Conservation (phyloP, 1,140 invertebrate genomes). For the Eriosoma lanigerum region DNA sequence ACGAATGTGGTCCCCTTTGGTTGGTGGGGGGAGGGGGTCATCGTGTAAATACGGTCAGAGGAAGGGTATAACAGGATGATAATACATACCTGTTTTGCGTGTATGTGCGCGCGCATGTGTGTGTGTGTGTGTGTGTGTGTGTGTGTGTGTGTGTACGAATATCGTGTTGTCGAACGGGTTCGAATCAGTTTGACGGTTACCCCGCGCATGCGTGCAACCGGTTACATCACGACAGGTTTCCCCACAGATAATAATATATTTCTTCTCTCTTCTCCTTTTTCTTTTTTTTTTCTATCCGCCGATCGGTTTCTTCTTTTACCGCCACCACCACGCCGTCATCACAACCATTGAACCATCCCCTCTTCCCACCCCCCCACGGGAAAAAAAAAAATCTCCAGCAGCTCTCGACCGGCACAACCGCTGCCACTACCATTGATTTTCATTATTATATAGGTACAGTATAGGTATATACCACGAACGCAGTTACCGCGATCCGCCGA, state of each 20-base stretch:
- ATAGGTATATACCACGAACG: no score
- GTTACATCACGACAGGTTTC: conserved; percentile 43
- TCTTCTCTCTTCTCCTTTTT: neutral
- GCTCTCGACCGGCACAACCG: no score
- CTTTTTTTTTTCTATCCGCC: neutral
- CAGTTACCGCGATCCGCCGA: neutral
- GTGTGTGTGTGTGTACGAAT: conserved; percentile 2
- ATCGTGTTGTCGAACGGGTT: conserved; percentile 38
- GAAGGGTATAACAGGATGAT: conserved; percentile 8
- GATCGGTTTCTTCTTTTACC: neutral
- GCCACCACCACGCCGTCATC: neutral
- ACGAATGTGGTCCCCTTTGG: neutral
- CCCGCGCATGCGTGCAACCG: conserved; percentile 32
- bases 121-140: neutral
- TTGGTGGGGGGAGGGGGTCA: neutral
- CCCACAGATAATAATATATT: neutral
- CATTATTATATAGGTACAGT: no score
- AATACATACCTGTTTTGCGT: neutral
- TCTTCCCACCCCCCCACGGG: neutral
- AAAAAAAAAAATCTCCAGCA: no score
- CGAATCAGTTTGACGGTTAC: neutral
- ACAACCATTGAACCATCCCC: neutral
- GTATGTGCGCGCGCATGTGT: no score
- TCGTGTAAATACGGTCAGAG: conserved; percentile 1
- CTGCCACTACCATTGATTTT: no score